Evolutionary conservation across 2,797 vertebrate genomes (phyloP), one percentile per base, ranked within the genome.

Genomic region (Danionella dracula): DNA sequence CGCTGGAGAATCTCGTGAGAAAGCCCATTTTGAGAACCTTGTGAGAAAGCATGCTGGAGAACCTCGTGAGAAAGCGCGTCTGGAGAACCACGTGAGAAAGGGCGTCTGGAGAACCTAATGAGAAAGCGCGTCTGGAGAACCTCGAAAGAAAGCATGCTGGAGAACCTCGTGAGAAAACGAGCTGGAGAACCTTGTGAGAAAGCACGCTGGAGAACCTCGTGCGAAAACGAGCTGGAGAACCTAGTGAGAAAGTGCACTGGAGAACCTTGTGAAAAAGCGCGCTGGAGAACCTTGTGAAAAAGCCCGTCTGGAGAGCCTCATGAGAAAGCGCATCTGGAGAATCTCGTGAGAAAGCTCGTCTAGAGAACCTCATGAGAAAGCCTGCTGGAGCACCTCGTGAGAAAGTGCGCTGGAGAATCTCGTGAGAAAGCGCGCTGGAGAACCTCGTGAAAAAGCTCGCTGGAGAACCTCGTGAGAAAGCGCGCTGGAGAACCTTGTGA

Each of bases 11-110:
- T n/a, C n/a, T n/a, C n/a, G n/a, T n/a, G n/a, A n/a, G n/a, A n/a
- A n/a, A n/a, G n/a, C n/a, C n/a, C n/a, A n/a, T n/a, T n/a, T 69
- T 76, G 78, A 72, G 70, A 80, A 81, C 68, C 70, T 56, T 56
- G 38, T 37, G 56, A 15, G 55, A 66, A 68, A 64, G 68, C 78
- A 70, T 46, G 69, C 56, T 50, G 73, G 70, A 74, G 67, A 79
- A 44, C 59, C 35, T 49, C 64, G 13, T 21, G 48, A 63, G 34
- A 65, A 76, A 6, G 23, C 70, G 42, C n/a, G n/a, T n/a, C 78
- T 69, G 76, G 78, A 72, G 70, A 80, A 81, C 68, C 70, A 54
- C 58, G 38, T 37, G 56, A 15, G 55, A 66, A 68, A 64, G 68
- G 78, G 69, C 46, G 69, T n/a, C 56, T 50, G 73, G 70, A 74